Evolutionary conservation across 1,140 invertebrate species (phyloP), one percentile per base, ranked within the genome.

Genomic region (Lordiphosa clarofinis): DNA sequence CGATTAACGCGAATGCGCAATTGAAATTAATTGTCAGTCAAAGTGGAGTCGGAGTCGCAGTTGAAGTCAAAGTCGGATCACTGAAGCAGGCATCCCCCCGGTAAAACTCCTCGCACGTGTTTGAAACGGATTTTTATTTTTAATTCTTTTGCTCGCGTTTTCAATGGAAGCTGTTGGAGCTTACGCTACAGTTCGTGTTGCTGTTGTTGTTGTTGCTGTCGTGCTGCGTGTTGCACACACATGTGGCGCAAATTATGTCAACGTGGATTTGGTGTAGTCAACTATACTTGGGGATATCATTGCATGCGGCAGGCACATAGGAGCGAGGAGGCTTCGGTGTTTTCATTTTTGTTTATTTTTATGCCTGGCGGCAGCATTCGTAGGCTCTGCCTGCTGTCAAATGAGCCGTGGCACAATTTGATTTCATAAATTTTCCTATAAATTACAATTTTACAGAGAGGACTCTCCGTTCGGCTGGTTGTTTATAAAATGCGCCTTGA

Each of bases 1-100:
- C 78, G 78, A 84, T 84, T 84, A 84, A 78, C 78, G 78, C 73
- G 73, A 78, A 84, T 71, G 73, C 73, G 79, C 78, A 84, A 84
- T 84, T 84, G 78, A 84, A 84, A 84, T 84, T 84, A 84, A 84
- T 84, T 84, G 69, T 84, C 78, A 82, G 79, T 84, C 78, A 78
- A 78, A 84, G 67, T 70, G 76, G 13, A 38, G 28, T 37, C 47
- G 37, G 33, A 42, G 56, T 42, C 24, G 4, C 5, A 24, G 21
- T 6, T 24, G 5, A 8, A 21, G 35, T 47, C 42, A 7, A 54
- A 57, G 54, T 44, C 42, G 49, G 13, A 47, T 43, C 44, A 56
- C 38, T 7, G 11, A 42, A 40, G 11, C 9, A 37, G 63, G 44
- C 54, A 31, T 48, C 44, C 36, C 38, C n/a, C 12, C 9, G 21